phyloP scores from a whole-genome alignment of 2,888 invertebrate genomes.

The Eristalis pertinax region DNA sequence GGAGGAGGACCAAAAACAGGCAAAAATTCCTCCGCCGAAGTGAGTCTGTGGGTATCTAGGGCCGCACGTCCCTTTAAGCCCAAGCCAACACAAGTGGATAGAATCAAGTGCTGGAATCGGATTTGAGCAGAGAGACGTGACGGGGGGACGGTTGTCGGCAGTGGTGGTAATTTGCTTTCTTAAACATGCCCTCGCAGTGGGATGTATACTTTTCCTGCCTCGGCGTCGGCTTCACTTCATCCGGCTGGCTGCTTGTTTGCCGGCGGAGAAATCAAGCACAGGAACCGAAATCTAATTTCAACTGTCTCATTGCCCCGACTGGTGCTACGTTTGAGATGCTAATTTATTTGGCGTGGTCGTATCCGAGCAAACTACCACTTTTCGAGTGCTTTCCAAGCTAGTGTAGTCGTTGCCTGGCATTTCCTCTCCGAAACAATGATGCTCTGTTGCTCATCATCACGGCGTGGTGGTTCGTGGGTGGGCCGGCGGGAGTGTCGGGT shows the following conservation, averaged over 20 bases:
- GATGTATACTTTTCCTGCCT: background rate
- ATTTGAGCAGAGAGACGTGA: conserved; percentile 28
- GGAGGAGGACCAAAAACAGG: conserved; percentile 5
- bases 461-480: background rate
- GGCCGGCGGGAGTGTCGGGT: background rate
- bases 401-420: background rate
- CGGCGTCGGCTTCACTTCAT: background rate
- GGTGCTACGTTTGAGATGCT: conserved; percentile 46
- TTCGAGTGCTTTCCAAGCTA: conserved; percentile 20
- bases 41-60: conserved; percentile 13
- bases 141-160: background rate
- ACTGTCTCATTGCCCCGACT: conserved; percentile 45
- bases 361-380: conserved; percentile 20
- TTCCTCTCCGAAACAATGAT: conserved; percentile 7
- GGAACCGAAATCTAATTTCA: conserved; percentile 54
- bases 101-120: conserved; percentile 49
- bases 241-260: background rate
- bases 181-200: conserved; percentile 17
- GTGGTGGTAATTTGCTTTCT: conserved; percentile 47
- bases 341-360: conserved; percentile 43
- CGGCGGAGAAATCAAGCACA: conserved; percentile 35
- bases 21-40: conserved; percentile 4
- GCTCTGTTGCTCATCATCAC: conserved; percentile 36
- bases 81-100: conserved; percentile 39
- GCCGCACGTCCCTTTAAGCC: conserved; percentile 24